These are phyloP conservation scores for Meandrusa payeni DNA, from an alignment of 2,888 invertebrate species.

Conservation along the genomic window DNA sequence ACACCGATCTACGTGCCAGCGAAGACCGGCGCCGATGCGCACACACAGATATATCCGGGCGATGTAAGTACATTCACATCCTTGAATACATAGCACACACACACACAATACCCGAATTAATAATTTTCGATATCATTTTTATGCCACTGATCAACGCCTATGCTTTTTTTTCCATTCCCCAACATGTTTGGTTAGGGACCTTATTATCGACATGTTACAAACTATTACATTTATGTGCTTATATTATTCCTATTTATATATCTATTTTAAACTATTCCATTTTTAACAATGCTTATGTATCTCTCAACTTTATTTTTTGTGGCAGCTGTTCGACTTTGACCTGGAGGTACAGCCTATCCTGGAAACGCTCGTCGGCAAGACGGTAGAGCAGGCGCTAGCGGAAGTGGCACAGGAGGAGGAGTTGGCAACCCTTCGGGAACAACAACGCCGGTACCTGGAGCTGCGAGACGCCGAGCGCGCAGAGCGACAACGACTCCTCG, in stretches of 20 bases:
- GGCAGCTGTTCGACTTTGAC: constrained; percentile 94
- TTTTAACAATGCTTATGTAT: too few relatives aligned
- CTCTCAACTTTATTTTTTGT: too few relatives aligned
- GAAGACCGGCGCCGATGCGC: constrained; percentile 89
- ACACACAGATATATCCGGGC: constrained; percentile 94
- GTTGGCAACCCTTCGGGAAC: constrained; percentile 88
- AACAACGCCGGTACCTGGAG: constrained; percentile 84
- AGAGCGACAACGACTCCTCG: constrained; percentile 89
- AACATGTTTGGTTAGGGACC: too few relatives aligned
- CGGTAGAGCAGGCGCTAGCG: constrained; percentile 92
- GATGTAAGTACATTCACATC: constrained; percentile 84
- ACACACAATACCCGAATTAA: too few relatives aligned
- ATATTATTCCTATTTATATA: too few relatives aligned
- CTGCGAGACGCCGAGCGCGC: constrained; percentile 90
- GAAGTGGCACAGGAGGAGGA: constrained; percentile 97
- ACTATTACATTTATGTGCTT: too few relatives aligned
- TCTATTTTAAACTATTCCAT: too few relatives aligned
- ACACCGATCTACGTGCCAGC: constrained; percentile 90
- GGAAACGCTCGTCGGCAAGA: constrained; percentile 93
- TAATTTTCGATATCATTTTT: too few relatives aligned
- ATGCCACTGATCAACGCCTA: too few relatives aligned
- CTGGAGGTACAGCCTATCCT: constrained; percentile 94
- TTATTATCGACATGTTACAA: too few relatives aligned
- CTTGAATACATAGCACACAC: too few relatives aligned
- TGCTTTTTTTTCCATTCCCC: too few relatives aligned